Conservation (phyloP, 2,888 invertebrate genomes). For the Aphodius sticticus region DNA sequence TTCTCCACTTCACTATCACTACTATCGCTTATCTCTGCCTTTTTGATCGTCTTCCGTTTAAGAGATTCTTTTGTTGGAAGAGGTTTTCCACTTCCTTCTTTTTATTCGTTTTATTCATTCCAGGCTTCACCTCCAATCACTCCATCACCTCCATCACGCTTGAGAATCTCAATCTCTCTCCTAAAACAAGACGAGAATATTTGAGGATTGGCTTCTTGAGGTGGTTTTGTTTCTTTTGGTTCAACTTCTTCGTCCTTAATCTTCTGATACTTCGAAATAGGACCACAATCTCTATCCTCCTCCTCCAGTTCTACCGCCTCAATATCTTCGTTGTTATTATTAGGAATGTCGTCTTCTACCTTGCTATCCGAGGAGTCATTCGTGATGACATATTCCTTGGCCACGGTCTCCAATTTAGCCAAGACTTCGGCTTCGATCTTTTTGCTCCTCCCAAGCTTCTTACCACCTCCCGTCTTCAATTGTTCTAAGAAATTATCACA, state of each 20-base stretch:
- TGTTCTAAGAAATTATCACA: constrained; percentile 84
- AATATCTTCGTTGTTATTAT: constrained; percentile 33
- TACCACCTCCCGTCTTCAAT: constrained; percentile 67
- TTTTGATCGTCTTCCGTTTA: constrained; percentile 45
- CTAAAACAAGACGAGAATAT: not conserved
- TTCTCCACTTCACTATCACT: constrained; percentile 57
- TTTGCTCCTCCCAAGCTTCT: constrained; percentile 67
- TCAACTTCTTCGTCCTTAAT: constrained; percentile 38
- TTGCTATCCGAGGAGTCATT: not conserved
- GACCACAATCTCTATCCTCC: constrained; percentile 16
- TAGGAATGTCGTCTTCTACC: constrained; percentile 25
- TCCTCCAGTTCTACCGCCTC: constrained; percentile 18
- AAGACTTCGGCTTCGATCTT: constrained; percentile 55
- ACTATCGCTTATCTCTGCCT: constrained; percentile 49
- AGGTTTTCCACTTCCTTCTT: constrained; percentile 15
- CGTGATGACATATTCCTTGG: constrained; percentile 48
- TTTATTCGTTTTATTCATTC: not conserved
- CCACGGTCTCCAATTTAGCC: constrained; percentile 50
- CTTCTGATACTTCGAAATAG: not conserved
- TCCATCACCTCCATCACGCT: too few species aligned
- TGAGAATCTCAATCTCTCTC: not conserved
- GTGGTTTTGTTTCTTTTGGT: constrained; percentile 39
- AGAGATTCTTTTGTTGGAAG: constrained; percentile 27
- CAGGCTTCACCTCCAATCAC: not conserved
- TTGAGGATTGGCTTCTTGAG: not conserved